Conservation (phyloP, 2,113 vertebrate species). For the Poecile atricapillus region DNA sequence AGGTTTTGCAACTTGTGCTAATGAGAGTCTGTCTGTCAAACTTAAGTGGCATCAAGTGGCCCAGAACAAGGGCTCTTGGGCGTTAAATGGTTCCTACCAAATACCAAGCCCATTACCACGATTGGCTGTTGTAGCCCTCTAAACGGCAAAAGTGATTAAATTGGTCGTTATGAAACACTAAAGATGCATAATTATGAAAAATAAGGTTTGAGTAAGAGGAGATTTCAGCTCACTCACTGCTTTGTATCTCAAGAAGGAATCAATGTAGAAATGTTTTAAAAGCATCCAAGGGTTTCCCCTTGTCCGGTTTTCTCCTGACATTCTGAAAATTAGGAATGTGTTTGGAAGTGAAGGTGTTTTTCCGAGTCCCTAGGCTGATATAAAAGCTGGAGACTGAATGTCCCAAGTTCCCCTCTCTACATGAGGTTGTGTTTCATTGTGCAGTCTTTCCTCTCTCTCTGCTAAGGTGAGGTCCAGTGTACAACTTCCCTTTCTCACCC, state of each 20-base stretch:
- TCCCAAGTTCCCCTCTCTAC: background rate
- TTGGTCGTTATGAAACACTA: slow-evolving; percentile 75
- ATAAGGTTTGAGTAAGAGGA: slow-evolving; percentile 69
- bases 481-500: background rate
- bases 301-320: slow-evolving; percentile 15
- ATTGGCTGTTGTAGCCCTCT: slow-evolving; percentile 80
- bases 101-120: slow-evolving; percentile 80
- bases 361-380: background rate
- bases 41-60: slow-evolving; percentile 80
- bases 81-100: slow-evolving; percentile 78
- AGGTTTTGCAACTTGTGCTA: slow-evolving; percentile 73
- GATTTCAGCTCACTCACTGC: slow-evolving; percentile 68
- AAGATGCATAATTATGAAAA: slow-evolving; percentile 82
- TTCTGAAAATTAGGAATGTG: background rate
- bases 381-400: background rate
- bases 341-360: background rate
- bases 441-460: background rate
- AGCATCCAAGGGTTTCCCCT: slow-evolving; percentile 22
- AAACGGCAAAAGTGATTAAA: slow-evolving; percentile 80
- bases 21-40: slow-evolving; percentile 81
- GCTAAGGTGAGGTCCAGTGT: background rate
- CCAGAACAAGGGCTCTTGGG: slow-evolving; percentile 78
- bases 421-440: background rate
- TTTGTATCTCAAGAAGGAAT: slow-evolving; percentile 72
- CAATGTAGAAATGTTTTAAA: slow-evolving; percentile 58